phyloP scores from a whole-genome alignment of 1,140 invertebrate species.

The Microplitis demolitor region DNA sequence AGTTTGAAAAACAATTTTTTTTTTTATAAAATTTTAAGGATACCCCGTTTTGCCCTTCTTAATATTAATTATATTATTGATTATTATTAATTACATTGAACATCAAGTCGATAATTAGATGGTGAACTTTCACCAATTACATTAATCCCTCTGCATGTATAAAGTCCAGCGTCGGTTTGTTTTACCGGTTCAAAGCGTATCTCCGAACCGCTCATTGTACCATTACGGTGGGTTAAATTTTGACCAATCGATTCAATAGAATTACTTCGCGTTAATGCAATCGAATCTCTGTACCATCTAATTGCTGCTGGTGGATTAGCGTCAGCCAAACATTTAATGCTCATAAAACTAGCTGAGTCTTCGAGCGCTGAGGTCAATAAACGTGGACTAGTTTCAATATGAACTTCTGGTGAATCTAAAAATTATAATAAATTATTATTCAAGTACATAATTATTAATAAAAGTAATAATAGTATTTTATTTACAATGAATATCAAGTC shows the following conservation, averaged over 20 bases:
- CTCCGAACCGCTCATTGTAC: slow-evolving; percentile 59
- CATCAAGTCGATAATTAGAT: slow-evolving; percentile 79
- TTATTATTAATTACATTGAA: slow-evolving; percentile 78
- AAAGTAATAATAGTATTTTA: not conserved
- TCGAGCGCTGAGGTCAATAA: slow-evolving; percentile 43
- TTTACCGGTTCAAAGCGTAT: slow-evolving; percentile 73
- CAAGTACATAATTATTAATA: not conserved
- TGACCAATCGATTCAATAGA: slow-evolving; percentile 28
- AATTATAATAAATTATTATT: slow-evolving; percentile 12
- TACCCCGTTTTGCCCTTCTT: too few relatives aligned
- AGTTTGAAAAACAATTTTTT: too few relatives aligned
- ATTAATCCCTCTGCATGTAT: slow-evolving; percentile 84
- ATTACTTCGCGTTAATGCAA: slow-evolving; percentile 31
- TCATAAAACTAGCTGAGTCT: slow-evolving; percentile 65
- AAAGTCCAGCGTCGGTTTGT: slow-evolving; percentile 72
- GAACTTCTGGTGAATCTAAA: slow-evolving; percentile 55
- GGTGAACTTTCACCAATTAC: slow-evolving; percentile 77
- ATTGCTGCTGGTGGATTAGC: slow-evolving; percentile 84
- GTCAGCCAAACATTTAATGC: slow-evolving; percentile 78
- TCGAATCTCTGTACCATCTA: slow-evolving; percentile 72
- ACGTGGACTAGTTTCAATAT: slow-evolving; percentile 50
- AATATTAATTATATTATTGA: too few relatives aligned
- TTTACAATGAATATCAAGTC: slow-evolving; percentile 83
- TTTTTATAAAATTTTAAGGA: too few relatives aligned
- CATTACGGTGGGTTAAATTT: slow-evolving; percentile 40